A percentile compares a stretch with the other conserved stretches of the same genome.
Evolutionary conservation across 2,888 invertebrate species (phyloP).

Genomic region (Gandaritis pyraliata): DNA sequence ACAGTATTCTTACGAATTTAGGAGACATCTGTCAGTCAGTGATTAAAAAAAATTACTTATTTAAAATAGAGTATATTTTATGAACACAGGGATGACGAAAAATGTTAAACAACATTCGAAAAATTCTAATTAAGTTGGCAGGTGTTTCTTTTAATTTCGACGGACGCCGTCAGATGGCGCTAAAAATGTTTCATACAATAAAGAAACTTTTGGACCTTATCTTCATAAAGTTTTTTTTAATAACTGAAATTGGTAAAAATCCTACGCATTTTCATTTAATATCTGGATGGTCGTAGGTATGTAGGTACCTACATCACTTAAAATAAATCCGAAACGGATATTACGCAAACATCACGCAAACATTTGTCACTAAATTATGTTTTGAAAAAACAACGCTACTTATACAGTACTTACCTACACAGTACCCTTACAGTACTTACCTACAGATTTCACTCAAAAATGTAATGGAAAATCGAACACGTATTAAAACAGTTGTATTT

Average conservation of each 20-base stretch:
- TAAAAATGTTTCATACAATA: conserved; percentile 64
- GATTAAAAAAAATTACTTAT: background rate
- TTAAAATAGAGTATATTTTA: conserved; percentile 42
- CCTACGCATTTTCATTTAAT: no score
- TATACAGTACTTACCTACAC: background rate
- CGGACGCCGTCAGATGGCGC: conserved; percentile 75
- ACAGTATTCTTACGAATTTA: no score
- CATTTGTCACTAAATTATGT: background rate
- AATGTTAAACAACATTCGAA: conserved; percentile 67
- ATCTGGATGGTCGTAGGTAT: no score
- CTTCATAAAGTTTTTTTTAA: conserved; percentile 26
- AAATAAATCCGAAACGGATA: no score
- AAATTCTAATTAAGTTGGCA: conserved; percentile 81
- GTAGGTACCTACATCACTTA: no score
- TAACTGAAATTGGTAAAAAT: conserved; percentile 10
- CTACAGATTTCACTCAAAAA: conserved; percentile 17
- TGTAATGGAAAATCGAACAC: conserved; percentile 23
- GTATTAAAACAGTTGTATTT: conserved; percentile 31
- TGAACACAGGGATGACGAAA: conserved; percentile 39
- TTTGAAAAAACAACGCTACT: conserved; percentile 1
- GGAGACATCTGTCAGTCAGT: no score
- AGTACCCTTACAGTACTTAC: no score
- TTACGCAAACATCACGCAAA: no score
- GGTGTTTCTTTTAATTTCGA: conserved; percentile 80
- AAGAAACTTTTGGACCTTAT: conserved; percentile 54